These are phyloP conservation scores for Ryuthela nishihirai DNA, from an alignment of 2,888 invertebrate species.

Conservation along the genomic window DNA sequence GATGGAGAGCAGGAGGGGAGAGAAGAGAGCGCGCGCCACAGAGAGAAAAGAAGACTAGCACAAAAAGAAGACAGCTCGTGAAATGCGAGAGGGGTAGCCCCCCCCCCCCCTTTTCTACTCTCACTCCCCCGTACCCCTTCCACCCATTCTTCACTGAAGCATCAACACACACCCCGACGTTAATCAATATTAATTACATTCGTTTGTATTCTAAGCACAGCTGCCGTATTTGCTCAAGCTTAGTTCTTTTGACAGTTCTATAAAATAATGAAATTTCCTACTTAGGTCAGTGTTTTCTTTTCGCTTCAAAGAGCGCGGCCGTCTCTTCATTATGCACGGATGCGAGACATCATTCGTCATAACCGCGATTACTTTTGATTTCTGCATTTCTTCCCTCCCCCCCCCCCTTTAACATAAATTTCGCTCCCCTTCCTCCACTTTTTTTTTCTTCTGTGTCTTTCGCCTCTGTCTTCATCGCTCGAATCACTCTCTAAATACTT, in stretches of 20 bases:
- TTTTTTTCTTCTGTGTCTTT: slow-evolving; percentile 1
- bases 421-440: background rate
- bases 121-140: background rate
- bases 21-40: no score
- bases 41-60: no score
- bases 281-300: slow-evolving; percentile 29
- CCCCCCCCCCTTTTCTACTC: background rate
- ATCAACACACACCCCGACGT: slow-evolving; percentile 21
- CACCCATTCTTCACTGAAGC: slow-evolving; percentile 17
- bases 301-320: slow-evolving; percentile 7
- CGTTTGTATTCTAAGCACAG: slow-evolving; percentile 35
- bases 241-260: slow-evolving; percentile 34
- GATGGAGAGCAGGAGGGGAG: no score
- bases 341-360: slow-evolving; percentile 23
- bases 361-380: slow-evolving; percentile 12
- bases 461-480: slow-evolving; percentile 1
- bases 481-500: slow-evolving; percentile 3
- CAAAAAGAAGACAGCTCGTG: no score
- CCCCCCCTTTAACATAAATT: background rate
- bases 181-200: slow-evolving; percentile 38
- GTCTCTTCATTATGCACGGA: slow-evolving; percentile 4
- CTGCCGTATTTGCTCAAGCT: slow-evolving; percentile 37
- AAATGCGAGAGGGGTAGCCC: no score
- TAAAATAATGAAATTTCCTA: slow-evolving; percentile 38
- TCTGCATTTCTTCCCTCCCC: background rate